phyloP scores from a whole-genome alignment of 1,140 invertebrate species.

The Zaprionus vittiger region DNA sequence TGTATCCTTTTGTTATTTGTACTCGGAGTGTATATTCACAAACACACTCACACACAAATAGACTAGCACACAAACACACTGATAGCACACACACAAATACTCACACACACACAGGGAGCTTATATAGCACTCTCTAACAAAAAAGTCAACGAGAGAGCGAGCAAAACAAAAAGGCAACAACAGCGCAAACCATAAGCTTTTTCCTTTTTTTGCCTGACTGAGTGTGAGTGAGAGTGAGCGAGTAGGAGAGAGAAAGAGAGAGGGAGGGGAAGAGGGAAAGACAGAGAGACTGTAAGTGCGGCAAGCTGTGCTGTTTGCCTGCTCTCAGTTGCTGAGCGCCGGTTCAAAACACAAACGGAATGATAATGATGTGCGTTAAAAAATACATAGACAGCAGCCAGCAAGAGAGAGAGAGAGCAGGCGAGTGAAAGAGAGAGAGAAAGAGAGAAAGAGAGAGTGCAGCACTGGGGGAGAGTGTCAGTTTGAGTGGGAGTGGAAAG shows the following conservation, averaged over 20 bases:
- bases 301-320: constrained; percentile 29
- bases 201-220: constrained; percentile 29
- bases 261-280: constrained; percentile 17
- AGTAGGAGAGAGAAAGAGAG: neutral
- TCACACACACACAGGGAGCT: neutral
- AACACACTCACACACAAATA: constrained; percentile 24
- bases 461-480: neutral
- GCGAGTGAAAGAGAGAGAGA: neutral
- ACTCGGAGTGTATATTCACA: constrained; percentile 30
- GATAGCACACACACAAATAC: constrained; percentile 4
- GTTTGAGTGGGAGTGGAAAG: constrained; percentile 1
- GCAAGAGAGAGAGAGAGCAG: neutral
- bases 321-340: constrained; percentile 63
- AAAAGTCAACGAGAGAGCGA: constrained; percentile 37
- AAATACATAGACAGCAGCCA: constrained; percentile 53
- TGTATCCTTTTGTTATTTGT: constrained; percentile 76
- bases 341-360: constrained; percentile 81
- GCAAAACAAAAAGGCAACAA: constrained; percentile 39
- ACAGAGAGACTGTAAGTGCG: constrained; percentile 9
- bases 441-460: neutral
- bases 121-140: constrained; percentile 33
- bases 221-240: too few species aligned
- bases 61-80: constrained; percentile 9
- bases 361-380: constrained; percentile 82
- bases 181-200: constrained; percentile 70